These are phyloP conservation scores for Arizona elegans DNA, from an alignment of 2,113 vertebrate genomes.

Conservation along the genomic window DNA sequence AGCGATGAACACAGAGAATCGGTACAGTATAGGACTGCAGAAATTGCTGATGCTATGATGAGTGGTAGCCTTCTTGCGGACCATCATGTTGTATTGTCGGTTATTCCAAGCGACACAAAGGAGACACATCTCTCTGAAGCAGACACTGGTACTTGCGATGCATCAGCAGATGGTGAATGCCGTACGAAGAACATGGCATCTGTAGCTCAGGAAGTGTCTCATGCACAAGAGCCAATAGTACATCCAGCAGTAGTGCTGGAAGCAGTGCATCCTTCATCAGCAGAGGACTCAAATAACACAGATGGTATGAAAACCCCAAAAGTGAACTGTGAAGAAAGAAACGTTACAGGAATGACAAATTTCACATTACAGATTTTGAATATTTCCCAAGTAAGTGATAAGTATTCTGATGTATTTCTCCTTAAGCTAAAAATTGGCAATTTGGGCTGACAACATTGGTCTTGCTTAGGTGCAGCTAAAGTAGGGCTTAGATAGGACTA, in stretches of 20 bases:
- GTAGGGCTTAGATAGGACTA: not conserved
- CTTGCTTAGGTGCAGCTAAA: not conserved
- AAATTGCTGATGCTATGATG: conserved; percentile 81
- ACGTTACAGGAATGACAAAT: conserved; percentile 70
- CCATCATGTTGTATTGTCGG: conserved; percentile 70
- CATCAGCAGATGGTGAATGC: conserved; percentile 9
- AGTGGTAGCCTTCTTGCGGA: conserved; percentile 62
- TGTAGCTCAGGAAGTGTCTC: not conserved
- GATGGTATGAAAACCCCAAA: conserved; percentile 82
- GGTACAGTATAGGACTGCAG: conserved; percentile 73
- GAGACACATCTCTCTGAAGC: conserved; percentile 53
- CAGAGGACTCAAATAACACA: conserved; percentile 78
- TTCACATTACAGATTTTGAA: conserved; percentile 85
- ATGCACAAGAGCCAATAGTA: conserved; percentile 36
- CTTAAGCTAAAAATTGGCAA: not conserved
- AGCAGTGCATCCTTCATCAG: conserved; percentile 42
- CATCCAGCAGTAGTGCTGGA: conserved; percentile 61
- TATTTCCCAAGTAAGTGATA: conserved; percentile 79
- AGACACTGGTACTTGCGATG: conserved; percentile 56
- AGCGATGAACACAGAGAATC: conserved; percentile 6
- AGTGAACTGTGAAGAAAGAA: conserved; percentile 89
- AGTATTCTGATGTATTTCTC: not conserved
- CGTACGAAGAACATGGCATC: conserved; percentile 16
- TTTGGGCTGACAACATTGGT: not conserved
- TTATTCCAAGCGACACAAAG: conserved; percentile 74